A percentile compares a stretch with the other conserved stretches of the same genome.
phyloP scores from a whole-genome alignment of 1,140 invertebrate species.

The Drosophila carrolli region DNA sequence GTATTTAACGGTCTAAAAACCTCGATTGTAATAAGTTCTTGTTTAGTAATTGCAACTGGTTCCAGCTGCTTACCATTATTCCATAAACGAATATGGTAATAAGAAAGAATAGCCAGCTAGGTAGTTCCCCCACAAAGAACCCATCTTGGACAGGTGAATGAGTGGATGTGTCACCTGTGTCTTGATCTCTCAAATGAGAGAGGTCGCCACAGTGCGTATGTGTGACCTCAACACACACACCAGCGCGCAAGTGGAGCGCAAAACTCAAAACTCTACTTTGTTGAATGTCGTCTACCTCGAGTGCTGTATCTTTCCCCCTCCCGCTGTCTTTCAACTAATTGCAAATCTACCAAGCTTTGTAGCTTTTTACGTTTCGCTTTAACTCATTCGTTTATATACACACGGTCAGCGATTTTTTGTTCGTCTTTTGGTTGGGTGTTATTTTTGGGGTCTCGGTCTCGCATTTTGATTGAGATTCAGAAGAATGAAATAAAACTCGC shows the following conservation, averaged over 20 bases:
- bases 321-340: slow-evolving; percentile 53
- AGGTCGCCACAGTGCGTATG: slow-evolving; percentile 21
- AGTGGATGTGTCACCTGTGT: slow-evolving; percentile 24
- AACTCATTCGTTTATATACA: slow-evolving; percentile 56
- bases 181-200: slow-evolving; percentile 12
- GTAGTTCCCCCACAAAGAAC: slow-evolving; percentile 26
- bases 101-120: slow-evolving; percentile 1
- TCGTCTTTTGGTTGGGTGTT: slow-evolving; percentile 22
- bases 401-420: slow-evolving; percentile 39
- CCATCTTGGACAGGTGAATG: slow-evolving; percentile 14
- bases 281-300: slow-evolving; percentile 73
- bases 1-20: not conserved
- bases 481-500: slow-evolving; percentile 53
- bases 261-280: slow-evolving; percentile 40
- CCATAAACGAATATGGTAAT: slow-evolving; percentile 25
- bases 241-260: slow-evolving; percentile 7
- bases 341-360: slow-evolving; percentile 62
- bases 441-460: slow-evolving; percentile 56
- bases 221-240: slow-evolving; percentile 64
- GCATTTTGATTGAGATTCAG: slow-evolving; percentile 36
- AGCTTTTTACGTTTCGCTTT: slow-evolving; percentile 53
- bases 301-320: too few relatives aligned
- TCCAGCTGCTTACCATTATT: slow-evolving; percentile 14
- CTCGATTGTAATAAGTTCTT: not conserved
- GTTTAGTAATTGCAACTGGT: slow-evolving; percentile 4